These are phyloP conservation scores for Anguilla obscura DNA, from an alignment of 2,797 vertebrate genomes.

Conservation along the genomic window DNA sequence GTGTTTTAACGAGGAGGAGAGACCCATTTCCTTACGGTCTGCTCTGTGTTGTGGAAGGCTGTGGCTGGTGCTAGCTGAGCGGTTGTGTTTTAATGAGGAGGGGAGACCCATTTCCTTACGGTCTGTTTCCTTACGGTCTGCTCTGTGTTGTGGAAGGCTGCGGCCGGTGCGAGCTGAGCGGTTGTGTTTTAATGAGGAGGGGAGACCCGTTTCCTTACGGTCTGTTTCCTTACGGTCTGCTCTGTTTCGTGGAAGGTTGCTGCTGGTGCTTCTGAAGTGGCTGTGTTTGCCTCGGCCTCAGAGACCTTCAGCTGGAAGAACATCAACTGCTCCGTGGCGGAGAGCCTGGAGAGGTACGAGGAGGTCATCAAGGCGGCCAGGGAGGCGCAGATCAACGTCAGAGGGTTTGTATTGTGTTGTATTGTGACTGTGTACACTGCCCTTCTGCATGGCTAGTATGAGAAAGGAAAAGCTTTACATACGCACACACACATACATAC, in stretches of 20 bases:
- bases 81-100: not conserved
- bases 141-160: constrained; percentile 74
- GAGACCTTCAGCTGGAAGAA: constrained; percentile 91
- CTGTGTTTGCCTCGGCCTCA: constrained; percentile 91
- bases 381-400: constrained; percentile 82
- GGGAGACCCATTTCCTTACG: not conserved
- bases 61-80: constrained; percentile 78
- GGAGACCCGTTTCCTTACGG: not conserved
- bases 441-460: constrained; percentile 5
- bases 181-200: not conserved
- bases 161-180: constrained; percentile 76
- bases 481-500: no score
- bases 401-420: constrained; percentile 79
- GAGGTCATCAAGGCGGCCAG: constrained; percentile 81
- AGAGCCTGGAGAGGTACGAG: constrained; percentile 89
- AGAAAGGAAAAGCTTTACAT: no score
- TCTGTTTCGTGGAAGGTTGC: constrained; percentile 76
- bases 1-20: not conserved
- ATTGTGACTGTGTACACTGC: constrained; percentile 28
- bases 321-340: constrained; percentile 92
- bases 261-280: constrained; percentile 89
- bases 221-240: constrained; percentile 16
- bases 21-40: not conserved
- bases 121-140: constrained; percentile 18
- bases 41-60: constrained; percentile 72